Base-by-base conservation (phyloP, 2,888 invertebrate genomes). In the Torymus texanus region DNA sequence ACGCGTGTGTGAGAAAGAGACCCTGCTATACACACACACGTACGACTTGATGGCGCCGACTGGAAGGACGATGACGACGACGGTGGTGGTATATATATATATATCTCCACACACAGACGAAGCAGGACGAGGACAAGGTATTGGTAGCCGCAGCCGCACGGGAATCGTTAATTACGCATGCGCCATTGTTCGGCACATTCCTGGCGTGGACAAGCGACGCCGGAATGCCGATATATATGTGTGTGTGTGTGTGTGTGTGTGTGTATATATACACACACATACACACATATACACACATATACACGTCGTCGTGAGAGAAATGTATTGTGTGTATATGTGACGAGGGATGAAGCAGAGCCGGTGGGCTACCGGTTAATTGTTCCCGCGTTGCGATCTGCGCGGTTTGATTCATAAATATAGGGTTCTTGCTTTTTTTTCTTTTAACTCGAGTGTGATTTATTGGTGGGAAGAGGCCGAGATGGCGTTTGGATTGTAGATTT, bases 111-210 rank as follows among this genome's bases (percentile, higher is more conserved):
- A 55, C 61, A 18, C 83, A 83, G 80, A 83, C 84, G 24, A 68
- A 56, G 84, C 80, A 79, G 76, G 82, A 84, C 80, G 82, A 85
- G 86, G 84, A 86, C 85, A 2, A 2, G 86, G 84, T 85, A 86
- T 85, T 84, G 58, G 68, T 84, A 84, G 85, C 84, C 84, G 85
- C 24, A 5, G 4, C 29, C 5, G 29, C 29, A 81, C 82, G 81
- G 83, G 88, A 88, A 89, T 88, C 83, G 84, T 85, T 86, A 87
- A 88, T 88, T 87, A 85, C 81, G 83, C 79, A 83, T 66, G 75
- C 85, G 84, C 83, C 83, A 84, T 84, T 85, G 85, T 85, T 82
- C 72, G 62, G 75, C 74, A 82, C 85, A 84, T 86, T 84, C 82
- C 82, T 76, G 85, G 82, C 82, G 81, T 82, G 82, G 79, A 75